Evolutionary conservation across 2,797 vertebrate species (phyloP), one percentile per base, ranked within the genome.

Genomic region (Sebastes hopkinsi): DNA sequence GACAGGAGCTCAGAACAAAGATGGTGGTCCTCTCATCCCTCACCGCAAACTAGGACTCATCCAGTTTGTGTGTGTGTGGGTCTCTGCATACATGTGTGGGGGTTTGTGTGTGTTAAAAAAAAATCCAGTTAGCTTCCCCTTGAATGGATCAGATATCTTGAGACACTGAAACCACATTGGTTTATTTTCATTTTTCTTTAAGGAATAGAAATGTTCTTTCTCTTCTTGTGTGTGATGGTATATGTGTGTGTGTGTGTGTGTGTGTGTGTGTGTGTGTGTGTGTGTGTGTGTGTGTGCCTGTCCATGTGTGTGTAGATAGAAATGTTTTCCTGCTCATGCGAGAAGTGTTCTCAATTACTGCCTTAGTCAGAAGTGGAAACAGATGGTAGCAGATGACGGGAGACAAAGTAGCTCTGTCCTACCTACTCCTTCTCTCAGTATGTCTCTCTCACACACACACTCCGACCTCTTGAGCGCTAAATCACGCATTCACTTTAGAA

Each of bases 321-420:
- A 94, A 94, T 93, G 94, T 94, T 95, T 95, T 95, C 88, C 94
- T 94, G 91, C 94, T 94, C 93, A 94, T 94, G 94, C 90, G 79
- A 95, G 92, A 95, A 95, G 93, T 95, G 94, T 95, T 95, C 93
- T 95, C 94, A 94, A 95, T 95, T 95, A 95, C 93, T 89, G 92
- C 92, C 91, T 90, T 81, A 87, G 88, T 93, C 92, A 89, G 90
- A 95, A 96, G 95, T 96, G 94, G 94, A 95, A 96, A 95, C 95
- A 96, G 94, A 95, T 95, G 93, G 93, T 74, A 84, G 90, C 93
- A 95, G 94, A 95, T 94, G 93, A 93, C 86, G 87, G 94, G 87
- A 94, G 92, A 94, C 93, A 94, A 91, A 94, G 93, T 94, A 90
- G 90, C 92, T 95, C 92, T 95, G 93, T 94, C 90, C 92, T 86